Evolutionary conservation across 2,797 vertebrate genomes (phyloP).

Genomic region (Cuculus canorus): DNA sequence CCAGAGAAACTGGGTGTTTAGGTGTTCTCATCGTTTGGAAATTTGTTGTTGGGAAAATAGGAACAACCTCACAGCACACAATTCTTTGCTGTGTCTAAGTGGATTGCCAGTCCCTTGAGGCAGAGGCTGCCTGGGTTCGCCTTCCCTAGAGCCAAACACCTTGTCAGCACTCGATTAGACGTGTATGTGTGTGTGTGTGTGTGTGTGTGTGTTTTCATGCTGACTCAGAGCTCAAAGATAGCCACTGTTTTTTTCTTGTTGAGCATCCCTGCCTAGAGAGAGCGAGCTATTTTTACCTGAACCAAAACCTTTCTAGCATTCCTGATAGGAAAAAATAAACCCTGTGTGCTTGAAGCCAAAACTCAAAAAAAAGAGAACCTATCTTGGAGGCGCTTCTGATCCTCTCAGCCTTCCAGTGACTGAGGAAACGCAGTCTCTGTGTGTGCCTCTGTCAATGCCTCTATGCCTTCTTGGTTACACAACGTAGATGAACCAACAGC

Average conservation of each 20-base stretch:
- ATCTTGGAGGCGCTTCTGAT: not conserved
- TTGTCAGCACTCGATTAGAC: slow-evolving; percentile 1
- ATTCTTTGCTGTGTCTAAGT: not conserved
- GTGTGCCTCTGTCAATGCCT: not conserved
- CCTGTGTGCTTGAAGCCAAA: not conserved
- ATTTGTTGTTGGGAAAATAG: slow-evolving; percentile 12
- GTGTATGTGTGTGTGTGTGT: rapidly evolving
- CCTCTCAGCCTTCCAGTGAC: not conserved
- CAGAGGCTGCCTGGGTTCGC: slow-evolving; percentile 28
- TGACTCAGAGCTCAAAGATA: slow-evolving; percentile 28
- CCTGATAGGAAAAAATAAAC: not conserved
- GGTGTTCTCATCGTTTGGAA: slow-evolving; percentile 33
- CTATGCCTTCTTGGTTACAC: not conserved
- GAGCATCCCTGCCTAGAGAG: not conserved
- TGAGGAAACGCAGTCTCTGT: not conserved
- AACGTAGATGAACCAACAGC: not conserved
- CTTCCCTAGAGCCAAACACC: not conserved
- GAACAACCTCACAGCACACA: not conserved
- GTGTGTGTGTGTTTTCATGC: not conserved
- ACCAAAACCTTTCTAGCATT: not conserved
- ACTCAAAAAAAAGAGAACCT: not conserved
- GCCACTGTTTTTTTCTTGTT: not conserved
- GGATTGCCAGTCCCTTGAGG: slow-evolving; percentile 21
- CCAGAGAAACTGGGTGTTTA: not conserved
- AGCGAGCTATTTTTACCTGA: not conserved